Percentiles rank a stretch among this genome's conserved stretches.
Conservation (phyloP, 1,140 invertebrate genomes). For the Bombus superbus region DNA sequence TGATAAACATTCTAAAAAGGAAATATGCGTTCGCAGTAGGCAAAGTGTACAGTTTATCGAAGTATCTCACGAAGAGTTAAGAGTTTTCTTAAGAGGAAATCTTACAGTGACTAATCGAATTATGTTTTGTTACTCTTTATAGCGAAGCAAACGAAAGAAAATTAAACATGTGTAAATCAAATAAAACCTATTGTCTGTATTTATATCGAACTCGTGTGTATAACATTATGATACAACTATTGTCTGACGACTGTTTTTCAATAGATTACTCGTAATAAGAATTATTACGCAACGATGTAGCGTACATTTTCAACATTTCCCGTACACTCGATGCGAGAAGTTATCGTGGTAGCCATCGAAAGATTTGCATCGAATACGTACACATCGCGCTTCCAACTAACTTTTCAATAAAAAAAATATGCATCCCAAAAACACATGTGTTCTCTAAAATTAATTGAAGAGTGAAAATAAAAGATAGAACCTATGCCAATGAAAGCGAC, state of each 20-base stretch:
- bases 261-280: conserved; percentile 5
- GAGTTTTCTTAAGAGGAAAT: not conserved
- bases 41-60: not conserved
- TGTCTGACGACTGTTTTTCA: conserved; percentile 8
- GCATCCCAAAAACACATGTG: not conserved
- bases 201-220: not conserved
- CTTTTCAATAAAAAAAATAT: not conserved
- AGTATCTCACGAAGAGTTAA: not conserved
- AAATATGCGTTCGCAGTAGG: not conserved
- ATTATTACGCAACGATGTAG: not conserved
- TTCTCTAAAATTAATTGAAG: not conserved
- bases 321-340: not conserved
- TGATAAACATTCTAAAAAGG: not conserved
- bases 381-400: not conserved
- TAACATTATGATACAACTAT: not conserved
- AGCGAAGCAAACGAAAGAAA: not conserved
- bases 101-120: not conserved
- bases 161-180: not conserved
- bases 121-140: not conserved
- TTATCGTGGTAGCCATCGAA: not conserved
- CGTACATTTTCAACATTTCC: conserved; percentile 25
- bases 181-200: not conserved
- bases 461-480: conserved; percentile 27
- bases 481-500: conserved; percentile 35
- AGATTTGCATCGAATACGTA: not conserved